Evolutionary conservation across 2,113 vertebrate species (phyloP).

Genomic region (Otolemur garnettii): DNA sequence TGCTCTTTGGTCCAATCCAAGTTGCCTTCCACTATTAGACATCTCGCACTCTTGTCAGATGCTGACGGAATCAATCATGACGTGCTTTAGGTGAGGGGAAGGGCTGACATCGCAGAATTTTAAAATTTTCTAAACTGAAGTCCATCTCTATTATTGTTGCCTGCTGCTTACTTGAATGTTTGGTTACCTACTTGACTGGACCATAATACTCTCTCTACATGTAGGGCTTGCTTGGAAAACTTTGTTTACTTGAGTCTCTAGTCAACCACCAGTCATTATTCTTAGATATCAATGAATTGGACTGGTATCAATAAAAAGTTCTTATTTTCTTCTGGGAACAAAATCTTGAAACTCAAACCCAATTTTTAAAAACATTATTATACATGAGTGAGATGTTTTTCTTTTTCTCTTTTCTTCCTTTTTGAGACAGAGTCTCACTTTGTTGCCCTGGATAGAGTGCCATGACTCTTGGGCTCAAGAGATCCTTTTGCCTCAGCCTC

Average conservation of each 20-base stretch:
- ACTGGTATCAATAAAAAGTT: background rate
- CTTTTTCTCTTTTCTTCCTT: background rate
- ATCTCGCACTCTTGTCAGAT: rapidly evolving
- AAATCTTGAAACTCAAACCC: background rate
- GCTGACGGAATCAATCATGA: background rate
- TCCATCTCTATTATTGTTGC: rapidly evolving
- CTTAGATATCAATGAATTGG: background rate
- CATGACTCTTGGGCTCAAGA: no score
- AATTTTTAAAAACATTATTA: slow-evolving; percentile 2
- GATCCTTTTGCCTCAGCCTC: no score
- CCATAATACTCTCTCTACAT: background rate
- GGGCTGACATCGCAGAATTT: background rate
- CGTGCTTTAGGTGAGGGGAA: background rate
- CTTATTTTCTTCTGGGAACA: slow-evolving; percentile 19
- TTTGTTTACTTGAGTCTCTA: background rate
- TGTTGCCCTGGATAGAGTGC: no score
- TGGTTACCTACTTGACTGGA: background rate
- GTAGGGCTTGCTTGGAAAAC: background rate
- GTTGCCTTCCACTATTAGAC: background rate
- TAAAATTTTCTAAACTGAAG: background rate
- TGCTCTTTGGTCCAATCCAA: background rate
- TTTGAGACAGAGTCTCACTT: no score
- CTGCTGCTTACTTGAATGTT: background rate
- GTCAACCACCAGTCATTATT: background rate
- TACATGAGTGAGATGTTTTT: background rate